These are phyloP conservation scores for Gnathonemus longibarbis DNA, from an alignment of 2,113 vertebrate species.

Conservation along the genomic window DNA sequence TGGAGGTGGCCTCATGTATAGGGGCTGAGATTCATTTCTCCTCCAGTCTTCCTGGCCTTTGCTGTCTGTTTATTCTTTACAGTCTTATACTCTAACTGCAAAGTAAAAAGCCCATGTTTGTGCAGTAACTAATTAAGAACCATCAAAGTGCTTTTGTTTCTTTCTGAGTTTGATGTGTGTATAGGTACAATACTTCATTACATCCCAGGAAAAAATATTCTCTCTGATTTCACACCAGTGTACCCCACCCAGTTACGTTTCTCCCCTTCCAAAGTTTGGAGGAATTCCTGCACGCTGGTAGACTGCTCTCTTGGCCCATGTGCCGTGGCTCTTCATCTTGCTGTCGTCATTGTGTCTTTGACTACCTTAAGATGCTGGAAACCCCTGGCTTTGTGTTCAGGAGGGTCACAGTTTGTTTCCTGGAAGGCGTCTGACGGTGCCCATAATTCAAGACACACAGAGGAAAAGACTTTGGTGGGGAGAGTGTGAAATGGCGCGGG, in stretches of 20 bases:
- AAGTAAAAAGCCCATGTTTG: background rate
- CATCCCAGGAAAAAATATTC: background rate
- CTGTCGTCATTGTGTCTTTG: background rate
- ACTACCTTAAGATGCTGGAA: background rate
- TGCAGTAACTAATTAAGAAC: background rate
- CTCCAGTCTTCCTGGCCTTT: background rate
- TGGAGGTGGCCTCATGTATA: background rate
- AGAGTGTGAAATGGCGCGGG: background rate
- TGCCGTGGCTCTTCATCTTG: background rate
- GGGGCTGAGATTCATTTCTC: background rate
- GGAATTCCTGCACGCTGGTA: background rate
- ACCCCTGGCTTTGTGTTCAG: background rate
- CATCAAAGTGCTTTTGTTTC: background rate
- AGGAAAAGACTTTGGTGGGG: background rate
- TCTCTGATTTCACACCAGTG: background rate
- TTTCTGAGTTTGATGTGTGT: background rate
- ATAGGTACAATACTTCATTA: background rate
- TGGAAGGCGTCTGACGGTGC: background rate
- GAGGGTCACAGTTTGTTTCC: background rate
- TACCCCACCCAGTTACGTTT: background rate
- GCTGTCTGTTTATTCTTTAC: background rate
- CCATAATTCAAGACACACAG: background rate
- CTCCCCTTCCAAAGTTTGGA: background rate
- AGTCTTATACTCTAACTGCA: background rate
- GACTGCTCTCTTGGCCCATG: background rate